Evolutionary conservation across 2,113 vertebrate species (phyloP), one percentile per base, ranked within the genome.

Genomic region (Peucedramus taeniatus): DNA sequence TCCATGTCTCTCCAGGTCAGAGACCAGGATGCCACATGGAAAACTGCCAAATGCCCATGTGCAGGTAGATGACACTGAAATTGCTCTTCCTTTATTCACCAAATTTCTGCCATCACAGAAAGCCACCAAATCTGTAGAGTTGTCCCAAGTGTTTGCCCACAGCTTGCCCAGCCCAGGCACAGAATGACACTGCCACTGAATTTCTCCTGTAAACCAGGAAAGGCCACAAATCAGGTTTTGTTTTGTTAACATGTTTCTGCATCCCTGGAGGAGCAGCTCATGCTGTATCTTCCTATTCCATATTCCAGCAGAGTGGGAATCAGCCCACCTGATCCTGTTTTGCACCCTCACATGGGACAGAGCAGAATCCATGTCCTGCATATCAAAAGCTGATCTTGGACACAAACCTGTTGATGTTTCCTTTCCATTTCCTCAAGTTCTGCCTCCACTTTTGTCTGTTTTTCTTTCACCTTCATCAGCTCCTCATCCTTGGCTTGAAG

Each of bases 401-500:
- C 77, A 93, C 98, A 71, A 84, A 99, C 99, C 99, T 99, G 99
- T 40, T 99, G 99, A 93, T 99, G 99, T 94, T 99, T 99, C 89
- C 98, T 98, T 96, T 99, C 99, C 98, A 99, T 99, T 85, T 99
- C 99, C 80, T 99, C 99, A 5, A 99, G 97, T 90, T 99, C 99
- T 24, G 98, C 98, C 92, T 99, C 99, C 97, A 99, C 99, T 96
- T 99, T 99, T 1, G 98, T 98, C 95, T 99, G 99, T 76, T 98
- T 99, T 97, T 99, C 99, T 93, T 99, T 99, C 97, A 99, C 99
- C 91, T 99, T 99, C 82, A 99, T 68, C 86, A 99, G 97, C 92
- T 99, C 99, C 87, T 99, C 99, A 3, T 99, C 99, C 97, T 99
- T 99, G 88, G 99, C 99, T 96, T 99, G 99, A 81, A 99, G 98